Evolutionary conservation across 2,797 vertebrate genomes (phyloP).

Genomic region (Chiroxiphia lanceolata): DNA sequence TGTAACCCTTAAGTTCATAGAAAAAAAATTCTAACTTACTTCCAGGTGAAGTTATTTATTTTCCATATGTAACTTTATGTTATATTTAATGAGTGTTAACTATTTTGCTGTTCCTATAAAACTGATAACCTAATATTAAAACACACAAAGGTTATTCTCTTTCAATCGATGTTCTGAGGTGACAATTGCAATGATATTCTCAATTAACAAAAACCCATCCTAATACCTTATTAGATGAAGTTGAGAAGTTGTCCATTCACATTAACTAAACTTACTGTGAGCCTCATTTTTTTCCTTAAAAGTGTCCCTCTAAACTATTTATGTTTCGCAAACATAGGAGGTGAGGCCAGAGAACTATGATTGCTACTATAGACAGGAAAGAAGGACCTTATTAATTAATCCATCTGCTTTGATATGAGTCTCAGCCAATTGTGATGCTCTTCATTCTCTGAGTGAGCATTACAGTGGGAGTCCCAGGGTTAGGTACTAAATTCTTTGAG

Average conservation of each 20-base stretch:
- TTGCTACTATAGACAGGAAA: not conserved
- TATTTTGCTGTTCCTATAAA: not conserved
- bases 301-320: not conserved
- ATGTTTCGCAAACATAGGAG: not conserved
- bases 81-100: not conserved
- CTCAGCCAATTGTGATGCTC: not conserved
- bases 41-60: not conserved
- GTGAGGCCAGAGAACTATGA: fast-evolving
- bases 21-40: not conserved
- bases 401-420: not conserved
- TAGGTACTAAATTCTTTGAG: not conserved
- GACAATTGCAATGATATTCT: not conserved
- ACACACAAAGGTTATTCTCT: not conserved
- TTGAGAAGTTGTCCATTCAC: not conserved
- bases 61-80: not conserved
- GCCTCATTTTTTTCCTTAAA: not conserved
- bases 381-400: not conserved
- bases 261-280: not conserved
- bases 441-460: not conserved
- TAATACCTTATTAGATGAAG: not conserved
- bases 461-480: not conserved
- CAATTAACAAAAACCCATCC: not conserved
- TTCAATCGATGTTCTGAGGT: not conserved
- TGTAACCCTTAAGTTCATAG: not conserved
- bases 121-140: not conserved